Evolutionary conservation across 2,797 vertebrate species (phyloP).

Genomic region (Sibirionetta formosa): DNA sequence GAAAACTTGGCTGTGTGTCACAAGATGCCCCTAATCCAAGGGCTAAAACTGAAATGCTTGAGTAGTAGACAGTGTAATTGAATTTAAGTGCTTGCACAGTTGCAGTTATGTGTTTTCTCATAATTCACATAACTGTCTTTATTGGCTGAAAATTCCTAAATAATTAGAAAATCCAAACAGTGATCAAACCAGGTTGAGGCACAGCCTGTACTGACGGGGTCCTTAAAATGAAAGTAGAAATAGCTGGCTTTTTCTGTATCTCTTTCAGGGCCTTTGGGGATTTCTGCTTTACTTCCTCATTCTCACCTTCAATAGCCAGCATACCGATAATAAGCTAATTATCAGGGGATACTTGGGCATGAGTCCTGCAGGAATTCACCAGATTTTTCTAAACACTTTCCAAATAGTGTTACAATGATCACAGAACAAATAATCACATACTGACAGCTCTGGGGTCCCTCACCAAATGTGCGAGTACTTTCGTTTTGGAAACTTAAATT

Average conservation of each 20-base stretch:
- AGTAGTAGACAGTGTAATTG: slow-evolving; percentile 6
- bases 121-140: neutral
- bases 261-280: neutral
- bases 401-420: neutral
- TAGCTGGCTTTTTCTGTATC: neutral
- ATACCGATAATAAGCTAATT: neutral
- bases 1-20: slow-evolving; percentile 28
- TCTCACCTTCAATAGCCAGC: neutral
- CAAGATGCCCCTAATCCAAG: slow-evolving; percentile 53
- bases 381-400: neutral
- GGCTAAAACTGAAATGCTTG: slow-evolving; percentile 22
- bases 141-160: slow-evolving; percentile 29
- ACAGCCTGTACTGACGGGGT: accelerated
- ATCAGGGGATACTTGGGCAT: neutral
- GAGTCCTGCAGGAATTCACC: neutral
- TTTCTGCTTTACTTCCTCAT: neutral
- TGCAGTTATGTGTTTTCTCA: neutral
- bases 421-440: accelerated
- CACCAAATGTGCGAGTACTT: neutral
- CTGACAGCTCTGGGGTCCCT: neutral
- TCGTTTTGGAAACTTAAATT: neutral
- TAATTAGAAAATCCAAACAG: neutral
- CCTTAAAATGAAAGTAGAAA: neutral
- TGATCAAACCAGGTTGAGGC: neutral
- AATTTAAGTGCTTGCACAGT: neutral